Evolutionary conservation across 2,113 vertebrate genomes (phyloP).

Genomic region (Pipra filicauda): DNA sequence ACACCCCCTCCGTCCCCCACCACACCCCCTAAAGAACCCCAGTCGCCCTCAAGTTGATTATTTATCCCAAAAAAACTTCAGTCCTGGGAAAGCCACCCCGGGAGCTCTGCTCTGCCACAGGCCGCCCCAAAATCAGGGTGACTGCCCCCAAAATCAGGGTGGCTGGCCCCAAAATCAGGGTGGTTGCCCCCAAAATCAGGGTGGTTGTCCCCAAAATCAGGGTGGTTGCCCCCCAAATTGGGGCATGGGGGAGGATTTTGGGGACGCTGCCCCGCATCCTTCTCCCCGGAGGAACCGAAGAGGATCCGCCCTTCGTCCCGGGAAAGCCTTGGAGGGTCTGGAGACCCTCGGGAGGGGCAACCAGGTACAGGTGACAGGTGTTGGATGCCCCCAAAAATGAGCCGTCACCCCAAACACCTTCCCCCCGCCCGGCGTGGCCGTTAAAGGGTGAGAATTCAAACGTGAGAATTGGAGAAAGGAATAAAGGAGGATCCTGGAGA

Average conservation of each 20-base stretch:
- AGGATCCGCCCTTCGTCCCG: fast-evolving
- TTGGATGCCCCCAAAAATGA: background rate
- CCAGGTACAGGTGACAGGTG: background rate
- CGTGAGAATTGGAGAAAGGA: background rate
- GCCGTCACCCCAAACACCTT: background rate
- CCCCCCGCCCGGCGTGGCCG: fast-evolving
- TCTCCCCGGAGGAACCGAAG: background rate
- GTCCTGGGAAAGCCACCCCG: background rate
- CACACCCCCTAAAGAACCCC: fast-evolving
- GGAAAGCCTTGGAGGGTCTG: background rate
- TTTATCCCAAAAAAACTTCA: background rate
- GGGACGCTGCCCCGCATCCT: background rate
- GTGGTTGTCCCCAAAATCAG: background rate
- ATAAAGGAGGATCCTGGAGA: background rate
- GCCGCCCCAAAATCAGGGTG: background rate
- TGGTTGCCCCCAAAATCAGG: fast-evolving
- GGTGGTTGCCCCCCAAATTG: fast-evolving
- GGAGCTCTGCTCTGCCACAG: background rate
- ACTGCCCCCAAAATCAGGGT: background rate
- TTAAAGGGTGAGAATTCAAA: background rate
- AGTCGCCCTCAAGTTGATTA: fast-evolving
- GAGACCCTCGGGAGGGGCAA: background rate
- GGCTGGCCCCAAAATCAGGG: background rate
- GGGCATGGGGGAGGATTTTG: fast-evolving
- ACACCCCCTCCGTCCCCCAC: background rate